These are phyloP conservation scores for Spea multiplicata DNA, from an alignment of 2,113 vertebrate species.

Conservation along the genomic window DNA sequence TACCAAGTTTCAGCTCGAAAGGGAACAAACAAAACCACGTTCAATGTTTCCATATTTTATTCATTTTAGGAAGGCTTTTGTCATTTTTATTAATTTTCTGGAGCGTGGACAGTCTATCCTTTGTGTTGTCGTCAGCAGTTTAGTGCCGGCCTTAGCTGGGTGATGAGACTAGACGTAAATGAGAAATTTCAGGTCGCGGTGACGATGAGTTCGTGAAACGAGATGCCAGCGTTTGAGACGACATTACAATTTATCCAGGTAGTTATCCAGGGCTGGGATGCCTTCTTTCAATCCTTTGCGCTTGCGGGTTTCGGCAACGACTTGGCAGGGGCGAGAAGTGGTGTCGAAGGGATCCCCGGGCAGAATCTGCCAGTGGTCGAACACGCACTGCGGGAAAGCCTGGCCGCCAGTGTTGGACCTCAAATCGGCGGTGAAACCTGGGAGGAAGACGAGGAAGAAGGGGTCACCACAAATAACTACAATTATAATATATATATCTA, in stretches of 20 bases:
- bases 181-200: not conserved
- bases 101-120: not conserved
- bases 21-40: not conserved
- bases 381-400: slow-evolving; percentile 95
- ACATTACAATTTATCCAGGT: slow-evolving; percentile 88
- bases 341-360: slow-evolving; percentile 80
- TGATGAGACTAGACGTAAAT: not conserved
- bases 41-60: not conserved
- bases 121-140: not conserved
- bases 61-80: not conserved
- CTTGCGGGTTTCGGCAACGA: slow-evolving; percentile 84
- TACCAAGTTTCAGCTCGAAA: too few species aligned
- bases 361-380: slow-evolving; percentile 94
- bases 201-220: not conserved
- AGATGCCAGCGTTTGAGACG: not conserved
- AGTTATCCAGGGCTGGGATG: slow-evolving; percentile 88
- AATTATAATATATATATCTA: too few species aligned
- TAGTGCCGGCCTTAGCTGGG: not conserved
- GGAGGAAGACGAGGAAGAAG: fast-evolving
- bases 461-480: too few species aligned
- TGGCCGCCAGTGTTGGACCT: slow-evolving; percentile 90
- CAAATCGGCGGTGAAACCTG: slow-evolving; percentile 92
- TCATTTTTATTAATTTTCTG: not conserved
- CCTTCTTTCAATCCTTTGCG: slow-evolving; percentile 94
- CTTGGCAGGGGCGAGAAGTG: slow-evolving; percentile 66